Conservation (phyloP, 2,888 invertebrate species). For the Sericinus montela region DNA sequence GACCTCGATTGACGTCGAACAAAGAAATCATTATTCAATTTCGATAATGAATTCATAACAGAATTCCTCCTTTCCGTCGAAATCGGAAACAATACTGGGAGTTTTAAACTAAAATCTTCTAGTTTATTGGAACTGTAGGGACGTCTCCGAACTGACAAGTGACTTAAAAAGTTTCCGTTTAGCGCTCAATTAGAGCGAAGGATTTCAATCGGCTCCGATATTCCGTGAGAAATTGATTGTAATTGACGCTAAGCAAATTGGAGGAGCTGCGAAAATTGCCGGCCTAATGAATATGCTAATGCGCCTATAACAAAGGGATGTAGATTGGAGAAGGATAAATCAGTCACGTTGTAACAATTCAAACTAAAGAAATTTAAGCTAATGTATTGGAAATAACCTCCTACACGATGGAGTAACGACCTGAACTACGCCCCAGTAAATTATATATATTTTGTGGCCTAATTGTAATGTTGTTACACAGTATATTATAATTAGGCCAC, state of each 20-base stretch:
- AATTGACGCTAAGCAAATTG: slow-evolving; percentile 32
- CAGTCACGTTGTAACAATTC: not conserved
- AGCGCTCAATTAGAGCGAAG: slow-evolving; percentile 32
- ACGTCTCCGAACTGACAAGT: slow-evolving; percentile 27
- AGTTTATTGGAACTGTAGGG: slow-evolving; percentile 25
- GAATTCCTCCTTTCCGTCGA: slow-evolving; percentile 14
- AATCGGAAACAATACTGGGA: slow-evolving; percentile 21
- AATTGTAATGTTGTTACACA: too few species aligned
- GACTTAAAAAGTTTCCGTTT: slow-evolving; percentile 35
- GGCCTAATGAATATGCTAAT: slow-evolving; percentile 29
- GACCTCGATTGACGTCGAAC: not conserved
- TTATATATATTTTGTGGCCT: too few species aligned
- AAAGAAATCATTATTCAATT: slow-evolving; percentile 2
- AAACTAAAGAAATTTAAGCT: too few species aligned
- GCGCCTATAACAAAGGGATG: slow-evolving; percentile 12
- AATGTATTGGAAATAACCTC: too few species aligned
- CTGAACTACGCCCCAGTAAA: too few species aligned
- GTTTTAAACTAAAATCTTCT: slow-evolving; percentile 21
- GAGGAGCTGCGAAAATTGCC: slow-evolving; percentile 25
- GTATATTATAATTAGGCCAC: too few species aligned
- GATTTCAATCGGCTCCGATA: slow-evolving; percentile 25
- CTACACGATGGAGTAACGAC: too few species aligned
- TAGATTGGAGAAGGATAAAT: not conserved
- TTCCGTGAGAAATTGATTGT: slow-evolving; percentile 33
- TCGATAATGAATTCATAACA: slow-evolving; percentile 14